Evolutionary conservation across 2,888 invertebrate species (phyloP), one percentile per base, ranked within the genome.

Genomic region (Drosophila paranaensis): DNA sequence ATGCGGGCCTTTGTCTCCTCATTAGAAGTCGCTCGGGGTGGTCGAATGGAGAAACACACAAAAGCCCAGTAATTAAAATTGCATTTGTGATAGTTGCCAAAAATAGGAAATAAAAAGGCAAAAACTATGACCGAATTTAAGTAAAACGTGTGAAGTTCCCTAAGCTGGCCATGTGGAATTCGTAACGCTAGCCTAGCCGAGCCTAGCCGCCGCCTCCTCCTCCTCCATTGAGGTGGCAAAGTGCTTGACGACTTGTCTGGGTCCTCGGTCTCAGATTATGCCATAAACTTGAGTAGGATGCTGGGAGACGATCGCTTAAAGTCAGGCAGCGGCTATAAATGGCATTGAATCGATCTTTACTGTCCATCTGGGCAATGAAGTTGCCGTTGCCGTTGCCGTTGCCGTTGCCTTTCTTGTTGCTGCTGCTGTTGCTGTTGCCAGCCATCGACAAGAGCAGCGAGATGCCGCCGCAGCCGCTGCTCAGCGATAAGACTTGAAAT

Each of bases 341-440:
- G 85, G 74, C 70, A 72, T 75, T 60, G 69, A 71, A 48, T 55
- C 73, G 80, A 80, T 80, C 82, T 84, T 80, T 82, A 82, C 82
- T 81, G 79, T 72, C 86, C 68, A 82, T 79, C 78, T 60, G 61
- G 72, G 71, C 71, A 81, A 80, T 84, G 79, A 79, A 79, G 79
- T 76, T 79, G 75, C 76, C 35, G 65, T 60, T 56, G 33, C 42
- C 16, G 79, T 69, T 78, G 71, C 71, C 20, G 61, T 50, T 55
- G 14, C 2, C 2, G 20, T 20, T 20, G 20, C 20, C n/a, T n/a
- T n/a, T n/a, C n/a, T n/a, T 48, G 54, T 30, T 58, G 64, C 46
- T 55, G 30, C 16, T 20, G 13, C 27, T 42, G 48, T 43, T 61
- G 62, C 20, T 43, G 54, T 30, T 58, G 60, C n/a, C 35, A 58